These are phyloP conservation scores for Apistogramma diplotaenia DNA, from an alignment of 2,113 vertebrate genomes.

Conservation along the genomic window DNA sequence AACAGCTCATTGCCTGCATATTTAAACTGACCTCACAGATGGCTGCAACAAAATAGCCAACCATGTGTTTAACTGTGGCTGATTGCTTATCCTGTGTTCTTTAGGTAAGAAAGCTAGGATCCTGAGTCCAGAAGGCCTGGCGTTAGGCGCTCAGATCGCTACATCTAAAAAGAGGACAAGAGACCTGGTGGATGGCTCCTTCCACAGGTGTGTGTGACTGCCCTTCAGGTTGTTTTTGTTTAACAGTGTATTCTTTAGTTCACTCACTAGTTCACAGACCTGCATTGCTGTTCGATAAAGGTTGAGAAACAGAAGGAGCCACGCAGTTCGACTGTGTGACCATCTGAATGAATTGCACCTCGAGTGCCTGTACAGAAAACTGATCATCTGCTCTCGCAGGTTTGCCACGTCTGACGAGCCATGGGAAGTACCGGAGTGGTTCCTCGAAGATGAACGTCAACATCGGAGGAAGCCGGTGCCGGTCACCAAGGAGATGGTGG, in stretches of 20 bases:
- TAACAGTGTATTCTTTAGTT: not conserved
- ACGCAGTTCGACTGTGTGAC: not conserved
- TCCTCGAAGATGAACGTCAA: slow-evolving; percentile 86
- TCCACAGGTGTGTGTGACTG: slow-evolving; percentile 81
- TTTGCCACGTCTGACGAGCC: slow-evolving; percentile 85
- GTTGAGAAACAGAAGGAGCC: not conserved
- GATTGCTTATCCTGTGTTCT: not conserved
- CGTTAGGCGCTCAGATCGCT: slow-evolving; percentile 86
- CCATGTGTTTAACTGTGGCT: not conserved
- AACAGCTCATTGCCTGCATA: too few species aligned
- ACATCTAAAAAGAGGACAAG: slow-evolving; percentile 86
- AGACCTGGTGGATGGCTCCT: slow-evolving; percentile 88
- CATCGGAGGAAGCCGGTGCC: slow-evolving; percentile 84
- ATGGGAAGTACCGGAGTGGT: slow-evolving; percentile 90
- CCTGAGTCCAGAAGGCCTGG: slow-evolving; percentile 89
- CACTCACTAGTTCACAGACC: not conserved
- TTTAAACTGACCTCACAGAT: too few species aligned
- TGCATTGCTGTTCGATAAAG: too few species aligned
- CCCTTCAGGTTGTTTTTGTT: not conserved
- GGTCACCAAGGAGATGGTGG: slow-evolving; percentile 85
- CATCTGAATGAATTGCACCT: not conserved
- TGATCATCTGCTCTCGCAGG: slow-evolving; percentile 60
- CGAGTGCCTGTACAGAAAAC: not conserved
- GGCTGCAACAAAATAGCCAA: too few species aligned
- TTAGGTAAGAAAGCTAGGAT: slow-evolving; percentile 84